Evolutionary conservation across 2,113 vertebrate species (phyloP).

Genomic region (Clupea harengus): DNA sequence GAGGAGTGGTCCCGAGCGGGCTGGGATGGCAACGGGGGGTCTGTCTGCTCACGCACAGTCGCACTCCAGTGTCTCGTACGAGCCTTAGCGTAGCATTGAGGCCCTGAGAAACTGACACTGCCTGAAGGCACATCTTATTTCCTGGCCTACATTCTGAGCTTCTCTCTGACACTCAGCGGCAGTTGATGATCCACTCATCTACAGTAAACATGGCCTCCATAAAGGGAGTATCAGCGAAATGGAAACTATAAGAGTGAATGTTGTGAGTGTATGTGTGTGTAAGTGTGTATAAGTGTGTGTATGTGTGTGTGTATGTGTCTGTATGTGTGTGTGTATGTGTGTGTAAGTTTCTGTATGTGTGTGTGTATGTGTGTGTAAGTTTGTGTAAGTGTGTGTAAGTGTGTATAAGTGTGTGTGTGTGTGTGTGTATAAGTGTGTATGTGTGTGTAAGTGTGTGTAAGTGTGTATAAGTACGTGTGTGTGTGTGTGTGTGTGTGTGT

Average conservation of each 20-base stretch:
- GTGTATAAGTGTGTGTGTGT: background rate
- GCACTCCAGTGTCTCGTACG: background rate
- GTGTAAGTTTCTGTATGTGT: background rate
- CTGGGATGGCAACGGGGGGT: background rate
- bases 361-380: background rate
- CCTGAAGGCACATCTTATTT: background rate
- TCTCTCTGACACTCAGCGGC: background rate
- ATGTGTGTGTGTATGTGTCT: background rate
- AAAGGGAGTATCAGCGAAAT: background rate
- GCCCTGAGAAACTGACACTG: background rate
- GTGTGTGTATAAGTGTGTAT: background rate
- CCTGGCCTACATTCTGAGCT: constrained; percentile 5
- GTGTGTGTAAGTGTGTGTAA: background rate
- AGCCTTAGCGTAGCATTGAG: background rate
- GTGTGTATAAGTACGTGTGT: background rate
- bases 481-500: constrained; percentile 26
- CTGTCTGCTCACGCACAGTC: background rate
- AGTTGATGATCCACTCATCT: background rate
- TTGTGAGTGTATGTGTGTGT: background rate
- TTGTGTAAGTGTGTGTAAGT: background rate
- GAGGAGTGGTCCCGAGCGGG: background rate
- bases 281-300: background rate
- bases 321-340: background rate
- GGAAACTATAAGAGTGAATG: background rate
- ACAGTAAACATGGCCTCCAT: background rate